Evolutionary conservation across 2,797 vertebrate genomes (phyloP).

Genomic region (Gymnothorax reevesii): DNA sequence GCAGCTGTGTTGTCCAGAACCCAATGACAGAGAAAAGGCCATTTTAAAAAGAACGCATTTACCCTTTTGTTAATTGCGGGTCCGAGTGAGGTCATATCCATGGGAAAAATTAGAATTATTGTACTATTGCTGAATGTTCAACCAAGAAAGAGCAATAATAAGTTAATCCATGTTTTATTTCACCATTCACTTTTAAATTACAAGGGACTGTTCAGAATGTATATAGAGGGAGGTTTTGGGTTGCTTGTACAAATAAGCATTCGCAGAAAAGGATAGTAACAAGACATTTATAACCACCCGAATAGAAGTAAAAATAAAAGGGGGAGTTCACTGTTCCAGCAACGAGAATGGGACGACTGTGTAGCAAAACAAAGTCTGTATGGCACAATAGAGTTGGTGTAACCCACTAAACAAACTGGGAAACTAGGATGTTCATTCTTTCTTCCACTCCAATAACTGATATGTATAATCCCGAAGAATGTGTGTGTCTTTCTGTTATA

Average conservation of each 20-base stretch:
- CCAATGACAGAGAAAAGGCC: neutral
- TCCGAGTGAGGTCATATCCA: neutral
- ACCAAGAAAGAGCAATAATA: neutral
- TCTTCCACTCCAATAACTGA: too few relatives aligned
- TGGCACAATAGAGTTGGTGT: neutral
- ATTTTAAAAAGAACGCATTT: neutral
- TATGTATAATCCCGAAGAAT: too few relatives aligned
- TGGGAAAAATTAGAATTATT: neutral
- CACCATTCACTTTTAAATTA: neutral
- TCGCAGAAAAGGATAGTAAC: neutral
- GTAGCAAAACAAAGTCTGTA: neutral
- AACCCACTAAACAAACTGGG: too few relatives aligned
- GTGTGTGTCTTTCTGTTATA: neutral
- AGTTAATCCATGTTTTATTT: neutral
- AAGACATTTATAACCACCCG: neutral
- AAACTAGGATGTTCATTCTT: too few relatives aligned
- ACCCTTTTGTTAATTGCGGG: neutral
- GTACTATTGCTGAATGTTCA: neutral
- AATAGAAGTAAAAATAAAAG: neutral
- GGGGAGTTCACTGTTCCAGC: neutral
- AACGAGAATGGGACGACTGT: neutral
- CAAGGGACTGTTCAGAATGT: neutral
- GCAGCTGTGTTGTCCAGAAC: neutral
- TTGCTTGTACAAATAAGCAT: neutral
- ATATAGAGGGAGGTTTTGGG: neutral